These are phyloP conservation scores for Siphamia tubifer DNA, from an alignment of 2,113 vertebrate species.

Conservation along the genomic window DNA sequence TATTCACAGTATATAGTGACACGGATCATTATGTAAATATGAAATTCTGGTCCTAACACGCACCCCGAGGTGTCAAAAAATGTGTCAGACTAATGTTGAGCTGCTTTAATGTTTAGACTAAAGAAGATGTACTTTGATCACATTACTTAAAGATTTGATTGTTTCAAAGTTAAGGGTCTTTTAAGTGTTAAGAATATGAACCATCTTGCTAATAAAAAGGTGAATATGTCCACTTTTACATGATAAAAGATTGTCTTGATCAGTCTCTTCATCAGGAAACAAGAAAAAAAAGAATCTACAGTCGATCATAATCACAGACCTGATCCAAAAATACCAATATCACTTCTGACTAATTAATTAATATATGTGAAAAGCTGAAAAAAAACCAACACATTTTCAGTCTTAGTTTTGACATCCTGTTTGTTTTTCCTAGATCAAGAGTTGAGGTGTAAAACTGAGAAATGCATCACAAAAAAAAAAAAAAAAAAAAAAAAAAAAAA, in stretches of 20 bases:
- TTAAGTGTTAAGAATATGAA: neutral
- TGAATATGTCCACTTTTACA: neutral
- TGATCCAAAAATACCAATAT: too few relatives aligned
- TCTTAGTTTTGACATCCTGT: too few relatives aligned
- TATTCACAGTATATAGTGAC: too few relatives aligned
- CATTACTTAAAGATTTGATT: neutral
- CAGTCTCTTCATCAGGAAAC: neutral
- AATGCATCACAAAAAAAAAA: neutral
- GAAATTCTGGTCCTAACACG: too few relatives aligned
- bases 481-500: neutral
- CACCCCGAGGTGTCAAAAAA: neutral
- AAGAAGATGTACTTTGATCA: neutral
- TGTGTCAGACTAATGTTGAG: neutral
- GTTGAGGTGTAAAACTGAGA: too few relatives aligned
- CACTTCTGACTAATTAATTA: too few relatives aligned
- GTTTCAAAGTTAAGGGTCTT: neutral
- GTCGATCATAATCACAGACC: neutral
- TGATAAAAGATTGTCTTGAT: neutral
- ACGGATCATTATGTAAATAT: too few relatives aligned
- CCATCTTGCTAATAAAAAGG: neutral
- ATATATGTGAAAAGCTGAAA: too few relatives aligned
- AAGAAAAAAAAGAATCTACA: too few relatives aligned
- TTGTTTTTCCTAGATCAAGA: too few relatives aligned
- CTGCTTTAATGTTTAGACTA: too few relatives aligned
- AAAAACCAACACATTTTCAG: too few relatives aligned